These are phyloP conservation scores for Orchestia grillus DNA, from an alignment of 1,140 invertebrate genomes.

Conservation along the genomic window DNA sequence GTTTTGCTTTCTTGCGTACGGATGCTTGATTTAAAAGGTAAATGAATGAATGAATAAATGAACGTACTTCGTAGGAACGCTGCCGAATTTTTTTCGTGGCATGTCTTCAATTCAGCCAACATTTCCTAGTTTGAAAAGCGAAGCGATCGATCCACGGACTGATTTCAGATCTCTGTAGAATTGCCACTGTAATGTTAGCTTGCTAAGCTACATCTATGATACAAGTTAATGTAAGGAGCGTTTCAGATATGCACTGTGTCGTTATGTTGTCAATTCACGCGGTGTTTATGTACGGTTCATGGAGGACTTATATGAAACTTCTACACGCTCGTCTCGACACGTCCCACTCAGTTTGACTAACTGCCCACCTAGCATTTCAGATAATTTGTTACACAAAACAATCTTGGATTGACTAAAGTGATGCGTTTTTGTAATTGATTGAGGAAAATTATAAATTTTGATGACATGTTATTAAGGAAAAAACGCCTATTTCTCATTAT, in stretches of 20 bases:
- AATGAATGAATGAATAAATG: background rate
- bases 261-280: background rate
- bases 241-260: slow-evolving; percentile 29
- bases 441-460: background rate
- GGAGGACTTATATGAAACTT: background rate
- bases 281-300: slow-evolving; percentile 1
- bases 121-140: background rate
- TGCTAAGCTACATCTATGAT: background rate
- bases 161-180: background rate
- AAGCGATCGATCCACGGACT: background rate
- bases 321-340: background rate
- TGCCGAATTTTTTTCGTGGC: background rate
- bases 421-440: background rate
- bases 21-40: background rate
- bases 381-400: background rate
- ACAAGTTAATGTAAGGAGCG: background rate
- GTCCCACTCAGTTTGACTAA: background rate
- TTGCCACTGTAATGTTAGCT: slow-evolving; percentile 2
- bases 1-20: background rate
- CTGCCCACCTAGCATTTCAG: background rate
- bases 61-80: background rate
- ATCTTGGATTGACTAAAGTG: background rate
- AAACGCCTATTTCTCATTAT: background rate
- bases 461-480: background rate
- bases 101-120: background rate